phyloP scores from a whole-genome alignment of 35 echinoderm and acorn worm genomes.

The Ophiothrix spiculata region DNA sequence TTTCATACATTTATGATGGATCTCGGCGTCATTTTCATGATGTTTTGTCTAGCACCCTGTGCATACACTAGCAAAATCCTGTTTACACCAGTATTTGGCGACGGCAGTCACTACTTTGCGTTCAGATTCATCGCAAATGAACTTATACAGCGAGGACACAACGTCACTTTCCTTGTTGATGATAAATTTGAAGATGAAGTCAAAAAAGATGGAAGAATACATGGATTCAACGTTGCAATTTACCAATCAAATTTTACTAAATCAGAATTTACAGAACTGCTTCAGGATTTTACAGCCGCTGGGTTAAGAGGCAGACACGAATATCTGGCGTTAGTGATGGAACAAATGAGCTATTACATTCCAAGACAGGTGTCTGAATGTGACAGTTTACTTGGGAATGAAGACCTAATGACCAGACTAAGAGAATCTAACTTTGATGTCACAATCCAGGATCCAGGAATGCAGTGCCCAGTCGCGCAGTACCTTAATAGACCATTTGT shows the following conservation, averaged over 20 bases:
- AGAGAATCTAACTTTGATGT: not conserved
- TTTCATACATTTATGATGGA: too few species aligned
- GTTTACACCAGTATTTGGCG: conserved; percentile 5
- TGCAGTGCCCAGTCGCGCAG: not conserved
- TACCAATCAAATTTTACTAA: too few species aligned
- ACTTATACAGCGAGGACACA: not conserved
- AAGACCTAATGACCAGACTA: not conserved
- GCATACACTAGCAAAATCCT: too few species aligned
- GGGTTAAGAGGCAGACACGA: not conserved
- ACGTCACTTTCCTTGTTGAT: conserved; percentile 4
- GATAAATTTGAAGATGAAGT: not conserved
- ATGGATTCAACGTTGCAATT: too few species aligned
- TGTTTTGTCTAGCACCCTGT: too few species aligned
- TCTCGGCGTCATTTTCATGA: too few species aligned
- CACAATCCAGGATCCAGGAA: not conserved
- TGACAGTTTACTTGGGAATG: not conserved
- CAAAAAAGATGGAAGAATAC: too few species aligned
- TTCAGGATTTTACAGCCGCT: too few species aligned
- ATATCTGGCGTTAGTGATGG: not conserved
- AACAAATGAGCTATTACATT: not conserved
- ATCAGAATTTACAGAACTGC: too few species aligned
- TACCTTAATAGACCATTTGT: not conserved
- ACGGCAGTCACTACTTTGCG: conserved; percentile 72
- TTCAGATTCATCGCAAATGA: conserved; percentile 28
- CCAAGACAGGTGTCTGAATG: not conserved